Conservation (phyloP, 2,797 vertebrate genomes). For the Valencia hispanica region DNA sequence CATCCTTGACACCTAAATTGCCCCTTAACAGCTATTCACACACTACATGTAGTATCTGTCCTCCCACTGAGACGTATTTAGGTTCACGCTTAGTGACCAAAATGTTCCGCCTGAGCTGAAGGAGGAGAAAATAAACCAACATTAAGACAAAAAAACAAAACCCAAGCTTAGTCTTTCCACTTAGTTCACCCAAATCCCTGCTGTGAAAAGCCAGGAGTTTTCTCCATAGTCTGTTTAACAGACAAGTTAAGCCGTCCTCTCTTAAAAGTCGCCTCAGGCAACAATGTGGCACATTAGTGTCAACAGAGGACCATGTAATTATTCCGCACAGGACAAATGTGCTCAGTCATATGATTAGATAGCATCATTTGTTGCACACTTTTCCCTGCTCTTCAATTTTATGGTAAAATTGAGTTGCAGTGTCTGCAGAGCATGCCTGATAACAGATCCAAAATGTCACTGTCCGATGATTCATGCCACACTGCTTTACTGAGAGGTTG, state of each 20-base stretch:
- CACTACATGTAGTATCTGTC: constrained; percentile 8
- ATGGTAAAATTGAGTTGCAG: constrained; percentile 52
- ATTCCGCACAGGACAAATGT: constrained; percentile 52
- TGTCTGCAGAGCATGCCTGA: constrained; percentile 54
- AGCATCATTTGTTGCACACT: constrained; percentile 46
- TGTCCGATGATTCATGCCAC: constrained; percentile 58
- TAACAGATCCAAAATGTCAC: constrained; percentile 70
- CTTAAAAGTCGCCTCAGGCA: constrained; percentile 39
- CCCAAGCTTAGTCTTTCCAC: constrained; percentile 29
- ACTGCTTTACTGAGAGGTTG: constrained; percentile 44
- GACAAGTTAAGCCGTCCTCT: constrained; percentile 50
- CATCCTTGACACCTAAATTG: constrained; percentile 46
- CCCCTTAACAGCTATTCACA: constrained; percentile 34
- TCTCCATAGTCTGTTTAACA: constrained; percentile 31
- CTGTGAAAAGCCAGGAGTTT: constrained; percentile 34
- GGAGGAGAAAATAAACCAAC: constrained; percentile 10
- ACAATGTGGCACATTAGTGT: constrained; percentile 41
- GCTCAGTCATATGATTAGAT: constrained; percentile 64
- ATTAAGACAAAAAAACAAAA: constrained; percentile 45
- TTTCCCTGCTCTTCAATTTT: constrained; percentile 38
- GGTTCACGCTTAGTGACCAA: constrained; percentile 29
- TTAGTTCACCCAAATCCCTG: constrained; percentile 48
- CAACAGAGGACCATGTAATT: constrained; percentile 46
- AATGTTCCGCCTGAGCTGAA: constrained; percentile 18
- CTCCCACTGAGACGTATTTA: constrained; percentile 22